phyloP scores from a whole-genome alignment of 1,140 invertebrate genomes.

The Drosophila biarmipes region DNA sequence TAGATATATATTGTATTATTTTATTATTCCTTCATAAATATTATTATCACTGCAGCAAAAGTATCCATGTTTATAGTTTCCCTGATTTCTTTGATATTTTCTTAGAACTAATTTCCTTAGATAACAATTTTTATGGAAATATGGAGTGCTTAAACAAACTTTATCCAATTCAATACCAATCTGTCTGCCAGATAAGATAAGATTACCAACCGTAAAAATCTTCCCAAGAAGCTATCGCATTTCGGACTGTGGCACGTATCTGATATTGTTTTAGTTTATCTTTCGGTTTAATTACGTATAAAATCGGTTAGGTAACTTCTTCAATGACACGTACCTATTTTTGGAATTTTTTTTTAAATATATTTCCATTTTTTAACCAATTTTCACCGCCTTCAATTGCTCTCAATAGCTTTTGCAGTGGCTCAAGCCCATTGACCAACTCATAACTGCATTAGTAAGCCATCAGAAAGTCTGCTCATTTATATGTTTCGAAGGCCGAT shows the following conservation, averaged over 20 bases:
- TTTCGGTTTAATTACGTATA: not conserved
- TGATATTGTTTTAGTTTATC: not conserved
- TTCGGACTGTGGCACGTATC: not conserved
- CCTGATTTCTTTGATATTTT: no score
- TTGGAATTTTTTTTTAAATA: not conserved
- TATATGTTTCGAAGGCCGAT: slow-evolving; percentile 16
- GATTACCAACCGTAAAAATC: not conserved
- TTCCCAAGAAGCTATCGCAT: not conserved
- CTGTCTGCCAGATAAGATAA: not conserved
- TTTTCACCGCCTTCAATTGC: not conserved
- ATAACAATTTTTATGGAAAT: no score
- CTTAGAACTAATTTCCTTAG: no score
- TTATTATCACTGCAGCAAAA: no score
- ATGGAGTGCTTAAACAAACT: not conserved
- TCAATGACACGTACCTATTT: slow-evolving; percentile 5
- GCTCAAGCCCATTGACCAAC: slow-evolving; percentile 31
- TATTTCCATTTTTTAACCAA: not conserved
- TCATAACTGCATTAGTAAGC: slow-evolving; percentile 19
- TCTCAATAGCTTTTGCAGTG: slow-evolving; percentile 10
- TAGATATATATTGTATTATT: no score
- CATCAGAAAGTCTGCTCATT: slow-evolving; percentile 19
- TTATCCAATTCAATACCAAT: not conserved
- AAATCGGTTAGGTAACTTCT: not conserved
- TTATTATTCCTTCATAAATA: no score
- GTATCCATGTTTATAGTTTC: no score